Evolutionary conservation across 1,140 invertebrate genomes (phyloP).

Genomic region (Elymnias hypermnestra): DNA sequence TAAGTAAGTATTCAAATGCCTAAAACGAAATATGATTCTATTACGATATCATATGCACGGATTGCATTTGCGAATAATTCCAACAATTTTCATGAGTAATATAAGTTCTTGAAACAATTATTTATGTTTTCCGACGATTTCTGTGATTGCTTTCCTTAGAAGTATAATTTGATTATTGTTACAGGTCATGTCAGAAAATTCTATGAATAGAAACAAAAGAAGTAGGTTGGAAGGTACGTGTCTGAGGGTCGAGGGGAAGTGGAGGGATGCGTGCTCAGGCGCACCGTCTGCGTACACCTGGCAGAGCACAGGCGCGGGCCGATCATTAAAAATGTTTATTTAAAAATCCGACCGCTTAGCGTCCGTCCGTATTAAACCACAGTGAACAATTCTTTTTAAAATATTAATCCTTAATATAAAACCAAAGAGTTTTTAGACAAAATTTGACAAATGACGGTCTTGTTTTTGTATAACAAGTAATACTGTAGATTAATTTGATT

Average conservation of each 20-base stretch:
- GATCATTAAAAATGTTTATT: constrained; percentile 76
- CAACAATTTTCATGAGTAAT: no score
- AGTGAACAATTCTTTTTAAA: constrained; percentile 33
- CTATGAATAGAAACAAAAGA: constrained; percentile 70
- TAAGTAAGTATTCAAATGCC: no score
- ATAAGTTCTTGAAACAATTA: no score
- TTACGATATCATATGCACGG: no score
- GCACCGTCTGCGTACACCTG: constrained; percentile 68
- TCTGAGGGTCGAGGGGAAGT: constrained; percentile 18
- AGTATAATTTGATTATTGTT: constrained; percentile 44
- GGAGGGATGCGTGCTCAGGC: constrained; percentile 28
- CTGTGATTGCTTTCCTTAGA: constrained; percentile 30
- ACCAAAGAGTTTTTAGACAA: no score
- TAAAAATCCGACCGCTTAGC: constrained; percentile 74
- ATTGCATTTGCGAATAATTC: no score
- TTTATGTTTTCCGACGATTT: no score
- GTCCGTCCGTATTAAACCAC: constrained; percentile 33
- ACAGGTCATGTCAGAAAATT: constrained; percentile 48
- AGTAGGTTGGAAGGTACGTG: constrained; percentile 33
- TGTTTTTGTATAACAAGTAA: no score
- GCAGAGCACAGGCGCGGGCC: constrained; percentile 54
- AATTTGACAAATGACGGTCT: no score
- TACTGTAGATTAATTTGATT: no score
- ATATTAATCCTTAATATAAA: no score
- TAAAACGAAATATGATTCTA: no score